phyloP scores from a whole-genome alignment of 1,140 invertebrate species.

The Papilio helenus region DNA sequence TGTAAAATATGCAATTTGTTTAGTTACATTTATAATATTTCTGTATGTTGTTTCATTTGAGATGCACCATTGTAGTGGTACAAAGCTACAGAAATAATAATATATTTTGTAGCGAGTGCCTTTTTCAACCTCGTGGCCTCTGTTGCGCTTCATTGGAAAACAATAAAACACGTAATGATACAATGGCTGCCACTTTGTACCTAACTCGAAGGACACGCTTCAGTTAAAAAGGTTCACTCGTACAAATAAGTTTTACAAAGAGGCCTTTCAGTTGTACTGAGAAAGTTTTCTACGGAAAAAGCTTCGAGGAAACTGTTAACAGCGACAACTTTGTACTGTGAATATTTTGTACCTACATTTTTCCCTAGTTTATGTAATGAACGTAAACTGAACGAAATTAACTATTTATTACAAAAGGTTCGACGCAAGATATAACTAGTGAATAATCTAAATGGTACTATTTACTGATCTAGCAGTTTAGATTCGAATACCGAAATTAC shows the following conservation, averaged over 20 bases:
- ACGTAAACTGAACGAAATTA: background rate
- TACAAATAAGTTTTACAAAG: constrained; percentile 19
- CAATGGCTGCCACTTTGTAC: background rate
- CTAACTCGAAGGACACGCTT: background rate
- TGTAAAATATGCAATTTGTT: too few species aligned
- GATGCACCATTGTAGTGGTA: background rate
- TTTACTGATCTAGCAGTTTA: too few species aligned
- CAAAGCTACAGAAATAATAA: background rate
- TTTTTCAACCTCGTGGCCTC: background rate
- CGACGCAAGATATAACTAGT: background rate
- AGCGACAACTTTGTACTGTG: background rate
- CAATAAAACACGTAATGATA: background rate
- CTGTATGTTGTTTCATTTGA: background rate
- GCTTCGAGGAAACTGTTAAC: background rate
- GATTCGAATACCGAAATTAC: too few species aligned
- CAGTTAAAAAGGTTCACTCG: background rate
- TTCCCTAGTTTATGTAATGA: background rate
- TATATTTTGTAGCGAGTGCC: background rate
- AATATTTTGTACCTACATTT: constrained; percentile 1
- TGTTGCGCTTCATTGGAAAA: constrained; percentile 3
- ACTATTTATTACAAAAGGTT: background rate
- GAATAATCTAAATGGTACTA: background rate
- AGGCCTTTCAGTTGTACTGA: background rate
- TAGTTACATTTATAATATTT: too few species aligned
- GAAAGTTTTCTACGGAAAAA: constrained; percentile 18